A percentile compares a stretch with the other conserved stretches of the same genome.
Conservation (phyloP, 1,140 invertebrate species). For the Ylistrum balloti region DNA sequence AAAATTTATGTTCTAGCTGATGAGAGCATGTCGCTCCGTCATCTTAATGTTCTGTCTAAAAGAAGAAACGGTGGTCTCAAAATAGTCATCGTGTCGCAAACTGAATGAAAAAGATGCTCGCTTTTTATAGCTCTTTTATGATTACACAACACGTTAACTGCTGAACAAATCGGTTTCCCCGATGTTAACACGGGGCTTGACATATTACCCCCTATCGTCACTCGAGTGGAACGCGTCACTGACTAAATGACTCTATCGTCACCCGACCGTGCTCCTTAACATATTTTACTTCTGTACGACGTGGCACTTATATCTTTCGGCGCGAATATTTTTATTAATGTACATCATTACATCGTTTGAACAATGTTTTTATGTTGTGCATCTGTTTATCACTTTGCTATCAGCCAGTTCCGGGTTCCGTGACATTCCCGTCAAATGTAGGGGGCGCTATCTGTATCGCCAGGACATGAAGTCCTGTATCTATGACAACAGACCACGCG, state of each 20-base stretch:
- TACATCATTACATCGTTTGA: not conserved
- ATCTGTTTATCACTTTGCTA: not conserved
- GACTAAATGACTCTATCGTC: not conserved
- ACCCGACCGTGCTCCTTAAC: not conserved
- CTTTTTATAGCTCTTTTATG: not conserved
- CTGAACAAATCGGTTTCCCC: not conserved
- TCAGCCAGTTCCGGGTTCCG: not conserved
- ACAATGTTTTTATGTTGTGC: not conserved
- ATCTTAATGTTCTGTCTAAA: not conserved
- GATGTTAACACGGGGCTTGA: not conserved
- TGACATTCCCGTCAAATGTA: not conserved
- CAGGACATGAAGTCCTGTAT: not conserved
- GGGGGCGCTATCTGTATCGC: not conserved
- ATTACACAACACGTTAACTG: not conserved
- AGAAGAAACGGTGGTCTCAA: not conserved
- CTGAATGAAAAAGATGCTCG: not conserved
- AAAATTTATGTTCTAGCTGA: not conserved
- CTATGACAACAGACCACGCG: not conserved
- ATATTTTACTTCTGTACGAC: not conserved
- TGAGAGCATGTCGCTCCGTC: not conserved
- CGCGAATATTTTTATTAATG: not conserved
- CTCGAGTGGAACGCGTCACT: slow-evolving; percentile 10
- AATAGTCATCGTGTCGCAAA: not conserved
- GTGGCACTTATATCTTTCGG: not conserved
- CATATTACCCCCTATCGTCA: not conserved